Conservation (phyloP, 2,113 vertebrate species). For the Dipodomys ordii region DNA sequence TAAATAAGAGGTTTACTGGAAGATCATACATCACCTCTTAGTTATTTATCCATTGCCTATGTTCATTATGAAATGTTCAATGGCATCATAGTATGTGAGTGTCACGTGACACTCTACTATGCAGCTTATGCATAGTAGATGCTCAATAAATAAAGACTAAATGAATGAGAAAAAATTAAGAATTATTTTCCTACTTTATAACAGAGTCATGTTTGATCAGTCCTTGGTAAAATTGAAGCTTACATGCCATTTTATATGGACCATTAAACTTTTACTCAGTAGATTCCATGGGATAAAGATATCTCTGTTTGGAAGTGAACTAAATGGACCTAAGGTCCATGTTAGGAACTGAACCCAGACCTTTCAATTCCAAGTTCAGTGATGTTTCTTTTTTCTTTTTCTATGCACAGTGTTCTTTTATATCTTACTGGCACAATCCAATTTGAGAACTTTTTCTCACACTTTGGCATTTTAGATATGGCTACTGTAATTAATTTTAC, state of each 20-base stretch:
- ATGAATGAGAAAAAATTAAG: neutral
- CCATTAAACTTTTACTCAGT: neutral
- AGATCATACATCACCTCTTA: neutral
- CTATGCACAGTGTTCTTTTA: neutral
- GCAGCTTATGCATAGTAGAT: neutral
- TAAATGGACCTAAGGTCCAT: neutral
- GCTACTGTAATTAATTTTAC: neutral
- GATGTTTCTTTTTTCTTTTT: constrained; percentile 44
- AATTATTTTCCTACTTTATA: constrained; percentile 10
- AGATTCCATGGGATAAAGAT: neutral
- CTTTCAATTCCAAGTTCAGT: neutral
- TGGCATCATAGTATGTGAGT: neutral
- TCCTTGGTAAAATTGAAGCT: neutral
- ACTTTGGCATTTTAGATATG: neutral
- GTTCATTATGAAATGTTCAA: neutral
- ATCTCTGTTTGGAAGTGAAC: neutral
- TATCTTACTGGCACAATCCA: neutral
- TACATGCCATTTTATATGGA: neutral
- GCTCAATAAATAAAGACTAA: neutral
- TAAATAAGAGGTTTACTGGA: neutral
- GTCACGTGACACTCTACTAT: neutral
- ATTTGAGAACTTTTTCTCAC: constrained; percentile 22
- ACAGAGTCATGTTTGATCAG: neutral
- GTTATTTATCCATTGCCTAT: neutral
- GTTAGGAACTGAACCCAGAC: neutral